Base-by-base conservation (phyloP, 2,888 invertebrate species). In the Eupithecia exiguata region DNA sequence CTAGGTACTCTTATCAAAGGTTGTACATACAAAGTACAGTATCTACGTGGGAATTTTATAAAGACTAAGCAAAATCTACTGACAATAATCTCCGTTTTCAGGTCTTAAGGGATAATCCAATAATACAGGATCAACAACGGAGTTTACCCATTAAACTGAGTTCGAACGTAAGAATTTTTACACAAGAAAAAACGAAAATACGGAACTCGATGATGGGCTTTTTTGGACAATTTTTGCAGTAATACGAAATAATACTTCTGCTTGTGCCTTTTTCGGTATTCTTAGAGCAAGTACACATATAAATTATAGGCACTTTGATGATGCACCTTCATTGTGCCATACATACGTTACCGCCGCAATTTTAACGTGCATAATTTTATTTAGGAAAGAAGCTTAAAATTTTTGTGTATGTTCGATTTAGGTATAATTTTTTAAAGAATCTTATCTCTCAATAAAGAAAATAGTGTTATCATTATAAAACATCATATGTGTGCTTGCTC, bases 51-150 rank as follows among this genome's bases (percentile, higher is more conserved):
- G 61, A 30, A 30, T 62, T 61, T 30, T 30, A 30, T 14, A 62
- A 16, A 35, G 16, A 63, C 10, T 18, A 38, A 65, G 38, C n/a
- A 9, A n/a, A n/a, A 36, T 65, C 65, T 65, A 38, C 65, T 4
- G 65, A 38, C n/a, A 65, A 35, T 63, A 63, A 65, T 38, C 62
- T 35, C 18, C 49, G 43, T 40, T 65, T 30, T 14, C 30, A 18
- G 68, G 25, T 68, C 35, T 36, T 18, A 62, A 18, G 9, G 16
- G 63, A 14, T 63, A 12, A 70, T 38, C 46, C 35, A 30, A 53
- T 68, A 49, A 53, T 61, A 58, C n/a, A 6, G 67, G 67, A 58
- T 67, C 58, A 61, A 49, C 10, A 65, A 21, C 30, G 65, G 65
- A 65, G 36, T n/a, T 65, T 38, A 38, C 38, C 65, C 38, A 65